phyloP scores from a whole-genome alignment of 2,797 vertebrate genomes.

The Podarcis siculus region DNA sequence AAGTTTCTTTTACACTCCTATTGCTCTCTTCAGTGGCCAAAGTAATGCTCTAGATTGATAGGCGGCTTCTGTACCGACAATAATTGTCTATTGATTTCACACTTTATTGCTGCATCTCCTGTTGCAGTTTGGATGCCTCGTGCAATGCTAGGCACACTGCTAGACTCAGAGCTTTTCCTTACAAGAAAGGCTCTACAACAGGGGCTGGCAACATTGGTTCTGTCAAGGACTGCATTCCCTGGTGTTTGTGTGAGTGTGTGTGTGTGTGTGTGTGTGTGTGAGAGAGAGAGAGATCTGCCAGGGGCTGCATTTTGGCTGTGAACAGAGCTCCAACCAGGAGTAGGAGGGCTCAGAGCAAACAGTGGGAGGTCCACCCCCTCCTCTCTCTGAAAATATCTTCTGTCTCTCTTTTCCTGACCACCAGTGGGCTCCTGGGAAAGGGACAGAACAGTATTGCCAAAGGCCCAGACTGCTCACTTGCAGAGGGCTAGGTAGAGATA shows the following conservation, averaged over 20 bases:
- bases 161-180: not conserved
- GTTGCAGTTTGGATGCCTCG: not conserved
- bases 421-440: not conserved
- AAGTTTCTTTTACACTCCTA: not conserved
- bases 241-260: too few species aligned
- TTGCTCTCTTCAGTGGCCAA: not conserved
- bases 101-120: slow-evolving; percentile 12
- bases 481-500: too few species aligned
- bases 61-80: slow-evolving; percentile 5
- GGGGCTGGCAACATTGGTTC: too few species aligned
- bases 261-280: too few species aligned
- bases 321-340: too few species aligned
- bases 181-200: not conserved
- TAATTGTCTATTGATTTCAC: slow-evolving; percentile 25
- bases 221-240: not conserved
- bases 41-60: not conserved
- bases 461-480: too few species aligned
- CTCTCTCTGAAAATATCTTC: not conserved
- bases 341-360: too few species aligned
- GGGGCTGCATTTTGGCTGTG: too few species aligned
- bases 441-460: not conserved
- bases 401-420: not conserved
- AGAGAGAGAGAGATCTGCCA: not conserved
- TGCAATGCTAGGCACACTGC: not conserved
- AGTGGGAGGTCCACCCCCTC: too few species aligned